Evolutionary conservation across 2,888 invertebrate genomes (phyloP), one percentile per base, ranked within the genome.

Genomic region (Ceraclea dissimilis): DNA sequence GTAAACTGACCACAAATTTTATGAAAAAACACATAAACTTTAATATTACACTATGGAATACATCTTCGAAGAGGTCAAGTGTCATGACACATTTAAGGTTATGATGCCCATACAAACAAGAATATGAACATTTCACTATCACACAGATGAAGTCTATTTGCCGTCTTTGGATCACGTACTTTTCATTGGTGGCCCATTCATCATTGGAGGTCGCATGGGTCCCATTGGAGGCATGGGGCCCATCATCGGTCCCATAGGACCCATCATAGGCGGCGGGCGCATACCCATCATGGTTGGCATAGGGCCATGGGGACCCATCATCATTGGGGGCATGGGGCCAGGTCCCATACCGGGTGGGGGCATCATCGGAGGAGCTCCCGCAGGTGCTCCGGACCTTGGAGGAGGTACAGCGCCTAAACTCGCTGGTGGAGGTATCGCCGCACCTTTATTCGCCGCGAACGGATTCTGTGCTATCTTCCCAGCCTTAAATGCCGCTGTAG

Each of bases 401-500:
- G 84, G 70, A 65, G 83, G 72, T 69, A 83, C 68, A 70, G 84
- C 79, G 71, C 84, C 84, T 70, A 87, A 70, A 65, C 87, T 74
- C 0, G 72, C 75, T 5, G 93, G 93, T 22, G 92, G 91, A 66
- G 92, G 89, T 1, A 88, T 85, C 6, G 88, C 90, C 20, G 88
- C 88, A 50, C 77, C 74, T 64, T 83, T 85, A 2, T 76, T 79
- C 19, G 67, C 69, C 2, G 88, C 88, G 67, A 93, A 94, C 50
- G 93, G 94, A 79, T 93, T 93, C 57, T 90, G 88, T 8, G 90
- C 89, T 60, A 95, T 94, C 78, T 96, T 96, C 44, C 96, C 96
- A 46, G 96, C 95, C 72, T 96, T 96, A 69, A 94, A 97, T 1
- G 96, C 96, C 8, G 97, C 96, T 54, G 97, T 94, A 21, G 94